Conservation (phyloP, 2,888 invertebrate genomes). For the Microplitis manilae region DNA sequence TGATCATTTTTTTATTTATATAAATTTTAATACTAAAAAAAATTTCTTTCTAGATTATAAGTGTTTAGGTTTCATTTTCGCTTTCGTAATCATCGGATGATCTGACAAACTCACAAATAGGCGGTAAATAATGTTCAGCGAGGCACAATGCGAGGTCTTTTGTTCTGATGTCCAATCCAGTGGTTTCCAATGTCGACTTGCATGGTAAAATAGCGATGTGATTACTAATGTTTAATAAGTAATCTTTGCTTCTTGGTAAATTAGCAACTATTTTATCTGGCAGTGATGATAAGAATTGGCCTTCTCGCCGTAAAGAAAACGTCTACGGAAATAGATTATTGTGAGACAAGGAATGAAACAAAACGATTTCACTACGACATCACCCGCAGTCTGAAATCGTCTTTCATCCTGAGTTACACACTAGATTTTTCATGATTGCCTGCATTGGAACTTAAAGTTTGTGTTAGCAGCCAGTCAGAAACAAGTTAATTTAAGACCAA, state of each 20-base stretch:
- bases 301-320: constrained; percentile 46
- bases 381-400: too few species aligned
- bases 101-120: constrained; percentile 51
- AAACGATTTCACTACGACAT: not conserved
- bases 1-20: constrained; percentile 28
- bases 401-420: too few species aligned
- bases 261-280: constrained; percentile 49
- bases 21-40: constrained; percentile 14
- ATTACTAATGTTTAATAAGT: constrained; percentile 56
- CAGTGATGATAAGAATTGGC: constrained; percentile 55
- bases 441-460: too few species aligned
- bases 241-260: constrained; percentile 50
- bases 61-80: not conserved
- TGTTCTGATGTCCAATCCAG: constrained; percentile 53
- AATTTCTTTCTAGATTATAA: constrained; percentile 3
- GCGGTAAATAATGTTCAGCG: constrained; percentile 54
- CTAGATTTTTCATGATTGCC: too few species aligned
- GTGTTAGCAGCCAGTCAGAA: too few species aligned
- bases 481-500: too few species aligned
- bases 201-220: constrained; percentile 63
- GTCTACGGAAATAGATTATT: not conserved
- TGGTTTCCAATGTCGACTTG: constrained; percentile 51
- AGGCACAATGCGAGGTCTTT: constrained; percentile 53
- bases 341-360: not conserved
- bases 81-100: constrained; percentile 27